These are phyloP conservation scores for Papio anubis DNA, from an alignment of 2,113 vertebrate genomes.

Conservation along the genomic window DNA sequence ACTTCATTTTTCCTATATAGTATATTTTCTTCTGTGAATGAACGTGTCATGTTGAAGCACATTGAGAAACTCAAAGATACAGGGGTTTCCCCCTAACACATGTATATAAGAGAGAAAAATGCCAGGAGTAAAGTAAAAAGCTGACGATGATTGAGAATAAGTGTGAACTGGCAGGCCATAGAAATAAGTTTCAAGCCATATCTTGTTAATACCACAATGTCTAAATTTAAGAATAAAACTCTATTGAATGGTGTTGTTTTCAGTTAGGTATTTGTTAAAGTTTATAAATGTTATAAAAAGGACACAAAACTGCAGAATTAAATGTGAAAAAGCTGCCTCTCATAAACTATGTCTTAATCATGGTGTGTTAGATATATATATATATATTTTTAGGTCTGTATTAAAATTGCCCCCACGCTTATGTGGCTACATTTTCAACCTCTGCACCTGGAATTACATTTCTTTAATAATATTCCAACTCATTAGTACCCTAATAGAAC, in stretches of 20 bases:
- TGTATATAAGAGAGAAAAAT: not conserved
- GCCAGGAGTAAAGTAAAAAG: not conserved
- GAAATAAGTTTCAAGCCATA: not conserved
- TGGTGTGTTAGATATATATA: not conserved
- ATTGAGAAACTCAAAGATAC: not conserved
- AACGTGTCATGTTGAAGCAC: not conserved
- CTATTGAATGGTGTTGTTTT: not conserved
- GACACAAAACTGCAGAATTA: not conserved
- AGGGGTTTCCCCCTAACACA: not conserved
- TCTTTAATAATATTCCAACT: not conserved
- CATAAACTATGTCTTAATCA: not conserved
- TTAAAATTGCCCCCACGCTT: not conserved
- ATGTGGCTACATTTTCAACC: not conserved
- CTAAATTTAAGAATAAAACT: not conserved
- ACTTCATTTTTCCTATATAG: not conserved
- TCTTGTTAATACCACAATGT: not conserved
- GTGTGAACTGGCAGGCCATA: not conserved
- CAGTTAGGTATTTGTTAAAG: not conserved
- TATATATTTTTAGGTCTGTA: not conserved
- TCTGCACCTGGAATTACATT: not conserved
- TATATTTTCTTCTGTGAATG: not conserved
- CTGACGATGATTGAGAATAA: not conserved
- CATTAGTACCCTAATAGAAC: not conserved
- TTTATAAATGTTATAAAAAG: not conserved
- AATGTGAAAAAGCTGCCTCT: not conserved